Base-by-base conservation (phyloP, 2,888 invertebrate species). In the Cyrtodaria siliqua region DNA sequence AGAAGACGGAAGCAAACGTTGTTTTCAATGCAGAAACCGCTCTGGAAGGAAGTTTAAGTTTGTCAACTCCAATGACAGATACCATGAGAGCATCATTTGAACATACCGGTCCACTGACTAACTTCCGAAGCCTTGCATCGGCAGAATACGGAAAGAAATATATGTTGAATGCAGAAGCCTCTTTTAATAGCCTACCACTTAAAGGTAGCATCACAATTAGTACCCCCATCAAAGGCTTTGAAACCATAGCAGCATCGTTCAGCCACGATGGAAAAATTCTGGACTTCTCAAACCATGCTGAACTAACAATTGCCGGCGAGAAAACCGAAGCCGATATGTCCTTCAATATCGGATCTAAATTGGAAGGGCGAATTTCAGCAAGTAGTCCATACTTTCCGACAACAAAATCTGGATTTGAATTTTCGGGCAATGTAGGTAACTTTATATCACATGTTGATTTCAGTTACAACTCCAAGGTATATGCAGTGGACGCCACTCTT, bases 301-400 rank as follows among this genome's bases (percentile, higher is more conserved):
- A 76, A 53, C 18, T 79, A 18, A 38, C 44, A 9, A 52, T 72
- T 23, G 24, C 64, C 33, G 68, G 71, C 26, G 47, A 80, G 29
- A 83, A 61, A 33, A 67, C 86, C 18, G 82, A 82, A 61, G 74
- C 67, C 1, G 83, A 85, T 29, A 52, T 85, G 49, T 64, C 60
- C 24, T 71, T 74, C 40, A 75, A 79, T 47, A 49, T 71, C 42
- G 79, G 67, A 14, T 70, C 74, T 3, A 77, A 77, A 64, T 24
- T 74, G 8, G 70, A 67, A 59, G 74, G 66, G 12, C 56, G 59
- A 23, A 9, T 68, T 14, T 57, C 67, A 2, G 70, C 70, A 18
- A 67, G 33, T 2, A 66, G 74, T 56, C 70, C 74, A 23, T 70
- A 62, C 23, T 57, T 74, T 20, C 50, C 33, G 1, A 12, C 70